These are phyloP conservation scores for Scelioninae gen. 1 DNA, from an alignment of 2,888 invertebrate species.

Conservation along the genomic window DNA sequence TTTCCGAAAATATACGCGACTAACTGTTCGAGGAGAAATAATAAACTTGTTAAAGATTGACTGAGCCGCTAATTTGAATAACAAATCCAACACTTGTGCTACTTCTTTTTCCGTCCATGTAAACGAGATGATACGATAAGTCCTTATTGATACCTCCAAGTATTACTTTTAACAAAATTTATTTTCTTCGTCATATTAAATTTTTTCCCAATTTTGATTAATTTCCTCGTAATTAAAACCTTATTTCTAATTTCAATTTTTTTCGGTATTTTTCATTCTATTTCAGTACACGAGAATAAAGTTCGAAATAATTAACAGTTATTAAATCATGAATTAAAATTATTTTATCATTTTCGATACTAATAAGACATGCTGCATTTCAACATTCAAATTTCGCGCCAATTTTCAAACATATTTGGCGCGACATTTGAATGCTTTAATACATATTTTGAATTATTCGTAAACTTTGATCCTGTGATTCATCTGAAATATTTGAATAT, in stretches of 20 bases:
- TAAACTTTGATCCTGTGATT: background rate
- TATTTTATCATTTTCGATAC: too few species aligned
- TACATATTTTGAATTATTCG: background rate
- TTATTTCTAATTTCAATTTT: too few species aligned
- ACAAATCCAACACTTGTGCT: conserved; percentile 31
- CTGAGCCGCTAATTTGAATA: conserved; percentile 41
- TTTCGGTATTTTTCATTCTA: too few species aligned
- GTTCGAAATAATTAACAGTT: too few species aligned
- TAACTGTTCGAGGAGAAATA: conserved; percentile 31
- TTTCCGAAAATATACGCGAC: conserved; percentile 32
- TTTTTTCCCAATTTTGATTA: too few species aligned
- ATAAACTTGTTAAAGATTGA: conserved; percentile 39
- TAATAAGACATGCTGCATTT: too few species aligned
- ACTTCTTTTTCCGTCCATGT: conserved; percentile 26
- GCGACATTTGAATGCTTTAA: background rate
- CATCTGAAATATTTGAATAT: conserved; percentile 31
- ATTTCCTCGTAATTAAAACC: too few species aligned
- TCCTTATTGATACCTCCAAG: conserved; percentile 6
- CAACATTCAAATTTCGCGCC: too few species aligned
- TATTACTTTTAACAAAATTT: too few species aligned
- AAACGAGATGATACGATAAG: conserved; percentile 20
- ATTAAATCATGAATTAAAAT: too few species aligned
- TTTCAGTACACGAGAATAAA: too few species aligned
- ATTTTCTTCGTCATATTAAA: too few species aligned
- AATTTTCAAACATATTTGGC: background rate